phyloP scores from a whole-genome alignment of 2,113 vertebrate genomes.

The Podarcis raffonei region DNA sequence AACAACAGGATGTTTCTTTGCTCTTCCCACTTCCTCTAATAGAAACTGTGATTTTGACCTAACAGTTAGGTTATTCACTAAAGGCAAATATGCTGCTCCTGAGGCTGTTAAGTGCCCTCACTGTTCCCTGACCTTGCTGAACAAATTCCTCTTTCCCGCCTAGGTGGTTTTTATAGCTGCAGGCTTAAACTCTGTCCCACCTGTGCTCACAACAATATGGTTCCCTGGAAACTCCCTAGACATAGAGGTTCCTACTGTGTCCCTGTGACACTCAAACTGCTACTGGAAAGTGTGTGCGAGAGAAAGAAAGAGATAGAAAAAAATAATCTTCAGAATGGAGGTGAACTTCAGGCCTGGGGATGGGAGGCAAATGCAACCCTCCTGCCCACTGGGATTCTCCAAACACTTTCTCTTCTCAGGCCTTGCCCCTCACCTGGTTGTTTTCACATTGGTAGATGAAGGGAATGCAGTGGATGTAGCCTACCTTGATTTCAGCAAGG shows the following conservation, averaged over 20 bases:
- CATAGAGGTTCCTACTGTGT: not conserved
- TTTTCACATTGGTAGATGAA: too few species aligned
- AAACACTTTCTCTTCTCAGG: too few species aligned
- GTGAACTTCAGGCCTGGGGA: too few species aligned
- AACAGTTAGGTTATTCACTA: not conserved
- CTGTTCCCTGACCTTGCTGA: conserved; percentile 27
- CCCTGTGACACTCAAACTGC: not conserved
- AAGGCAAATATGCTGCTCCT: not conserved
- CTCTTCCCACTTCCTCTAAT: not conserved
- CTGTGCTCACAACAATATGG: not conserved
- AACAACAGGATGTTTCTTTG: not conserved
- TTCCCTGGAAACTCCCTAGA: not conserved
- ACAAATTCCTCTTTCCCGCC: fast-evolving
- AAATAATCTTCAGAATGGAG: not conserved
- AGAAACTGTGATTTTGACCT: not conserved
- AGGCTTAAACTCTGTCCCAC: not conserved
- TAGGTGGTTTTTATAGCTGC: conserved; percentile 2
- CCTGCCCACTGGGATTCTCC: too few species aligned
- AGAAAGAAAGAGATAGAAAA: not conserved
- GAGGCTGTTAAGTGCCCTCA: not conserved
- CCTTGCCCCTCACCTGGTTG: too few species aligned
- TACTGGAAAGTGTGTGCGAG: not conserved
- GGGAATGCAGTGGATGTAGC: too few species aligned
- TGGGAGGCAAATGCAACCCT: too few species aligned
- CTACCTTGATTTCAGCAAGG: too few species aligned